Percentiles rank a stretch among this genome's conserved stretches.
Conservation (phyloP, 2,113 vertebrate species). For the Ictalurus punctatus region DNA sequence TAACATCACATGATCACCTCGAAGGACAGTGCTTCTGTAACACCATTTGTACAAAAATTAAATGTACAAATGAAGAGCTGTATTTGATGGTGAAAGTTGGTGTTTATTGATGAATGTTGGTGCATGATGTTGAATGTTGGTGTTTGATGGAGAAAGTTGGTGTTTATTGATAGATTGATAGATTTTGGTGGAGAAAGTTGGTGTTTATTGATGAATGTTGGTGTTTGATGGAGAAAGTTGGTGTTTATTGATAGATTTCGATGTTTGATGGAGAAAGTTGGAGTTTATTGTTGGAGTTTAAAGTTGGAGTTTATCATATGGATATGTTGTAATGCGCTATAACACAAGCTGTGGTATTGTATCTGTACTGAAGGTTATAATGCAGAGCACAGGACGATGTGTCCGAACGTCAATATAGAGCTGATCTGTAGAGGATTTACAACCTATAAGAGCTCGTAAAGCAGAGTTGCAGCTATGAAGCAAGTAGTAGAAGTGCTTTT, state of each 20-base stretch:
- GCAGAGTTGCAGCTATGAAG: background rate
- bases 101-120: background rate
- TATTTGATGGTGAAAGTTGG: background rate
- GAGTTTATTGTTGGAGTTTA: no score
- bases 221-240: background rate
- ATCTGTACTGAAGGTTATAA: background rate
- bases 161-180: background rate
- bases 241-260: background rate
- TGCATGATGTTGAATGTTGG: background rate
- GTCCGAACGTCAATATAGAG: background rate
- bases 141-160: background rate
- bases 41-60: background rate
- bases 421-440: slow-evolving; percentile 26
- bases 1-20: background rate
- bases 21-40: background rate
- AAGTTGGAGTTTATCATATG: background rate
- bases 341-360: no score
- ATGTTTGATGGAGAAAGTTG: background rate
- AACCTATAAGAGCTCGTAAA: slow-evolving; percentile 4
- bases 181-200: background rate
- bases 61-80: background rate
- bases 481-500: slow-evolving; percentile 19
- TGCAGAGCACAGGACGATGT: background rate
- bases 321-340: background rate
- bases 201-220: background rate